These are phyloP conservation scores for Pelusios castaneus DNA, from an alignment of 2,113 vertebrate genomes.

Conservation along the genomic window DNA sequence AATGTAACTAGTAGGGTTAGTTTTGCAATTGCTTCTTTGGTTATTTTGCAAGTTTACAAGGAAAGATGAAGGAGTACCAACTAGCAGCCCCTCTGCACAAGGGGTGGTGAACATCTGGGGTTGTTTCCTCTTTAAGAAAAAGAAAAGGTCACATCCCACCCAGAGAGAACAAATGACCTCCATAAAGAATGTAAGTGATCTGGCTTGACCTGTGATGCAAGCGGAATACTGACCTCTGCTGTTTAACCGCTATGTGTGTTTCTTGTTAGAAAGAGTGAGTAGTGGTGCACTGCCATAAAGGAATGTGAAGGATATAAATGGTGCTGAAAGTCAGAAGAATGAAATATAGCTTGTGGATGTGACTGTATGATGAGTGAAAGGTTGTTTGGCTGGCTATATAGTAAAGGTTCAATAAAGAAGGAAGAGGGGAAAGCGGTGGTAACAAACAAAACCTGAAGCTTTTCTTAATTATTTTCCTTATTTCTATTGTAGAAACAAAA, in stretches of 20 bases:
- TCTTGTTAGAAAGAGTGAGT: conserved; percentile 73
- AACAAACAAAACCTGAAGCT: background rate
- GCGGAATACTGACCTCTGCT: conserved; percentile 62
- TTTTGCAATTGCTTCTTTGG: background rate
- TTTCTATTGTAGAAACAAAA: conserved; percentile 14
- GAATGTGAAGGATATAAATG: conserved; percentile 62
- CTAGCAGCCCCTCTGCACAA: conserved; percentile 37
- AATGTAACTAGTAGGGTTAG: background rate
- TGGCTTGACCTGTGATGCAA: conserved; percentile 74
- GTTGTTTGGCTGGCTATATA: conserved; percentile 48
- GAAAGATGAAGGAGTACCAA: conserved; percentile 17
- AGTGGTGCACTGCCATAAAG: conserved; percentile 56
- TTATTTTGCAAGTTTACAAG: conserved; percentile 31
- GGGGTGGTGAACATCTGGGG: conserved; percentile 79
- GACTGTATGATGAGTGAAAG: conserved; percentile 26
- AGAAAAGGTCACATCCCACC: conserved; percentile 80
- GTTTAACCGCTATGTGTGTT: conserved; percentile 65
- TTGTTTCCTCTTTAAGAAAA: conserved; percentile 69
- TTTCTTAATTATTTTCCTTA: background rate
- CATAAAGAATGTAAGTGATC: conserved; percentile 80
- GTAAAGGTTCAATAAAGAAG: conserved; percentile 7
- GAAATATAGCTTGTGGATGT: conserved; percentile 52
- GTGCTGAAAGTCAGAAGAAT: conserved; percentile 63
- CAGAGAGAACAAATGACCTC: conserved; percentile 81
- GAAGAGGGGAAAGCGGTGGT: conserved; percentile 27